phyloP scores from a whole-genome alignment of 2,113 vertebrate genomes.

The Limanda limanda region DNA sequence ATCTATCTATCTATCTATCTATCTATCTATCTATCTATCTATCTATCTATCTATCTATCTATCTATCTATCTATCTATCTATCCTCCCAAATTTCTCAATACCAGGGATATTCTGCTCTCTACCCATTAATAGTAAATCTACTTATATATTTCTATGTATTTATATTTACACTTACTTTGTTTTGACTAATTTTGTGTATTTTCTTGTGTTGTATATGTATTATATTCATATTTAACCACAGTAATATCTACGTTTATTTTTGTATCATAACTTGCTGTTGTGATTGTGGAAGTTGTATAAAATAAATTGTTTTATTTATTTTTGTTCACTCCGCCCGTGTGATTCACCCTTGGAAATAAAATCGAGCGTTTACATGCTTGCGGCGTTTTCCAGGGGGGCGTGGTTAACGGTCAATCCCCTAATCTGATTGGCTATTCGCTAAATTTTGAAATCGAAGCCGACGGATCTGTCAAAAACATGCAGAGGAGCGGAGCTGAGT shows the following conservation, averaged over 20 bases:
- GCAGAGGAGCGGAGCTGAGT: neutral
- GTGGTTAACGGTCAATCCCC: neutral
- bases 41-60: too few species aligned
- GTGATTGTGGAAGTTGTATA: neutral
- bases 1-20: too few species aligned
- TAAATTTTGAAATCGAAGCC: conserved; percentile 70
- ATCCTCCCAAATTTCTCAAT: too few species aligned
- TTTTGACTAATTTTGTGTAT: too few species aligned
- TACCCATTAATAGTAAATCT: too few species aligned
- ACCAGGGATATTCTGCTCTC: too few species aligned
- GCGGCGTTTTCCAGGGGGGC: neutral
- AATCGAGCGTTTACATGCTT: neutral
- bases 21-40: too few species aligned
- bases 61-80: too few species aligned
- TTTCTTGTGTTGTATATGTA: neutral
- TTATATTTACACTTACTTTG: too few species aligned
- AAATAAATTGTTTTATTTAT: neutral
- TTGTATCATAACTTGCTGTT: neutral
- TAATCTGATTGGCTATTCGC: conserved; percentile 66
- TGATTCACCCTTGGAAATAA: fast-evolving
- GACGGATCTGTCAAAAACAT: conserved; percentile 64
- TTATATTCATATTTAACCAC: neutral
- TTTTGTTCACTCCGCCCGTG: conserved; percentile 34
- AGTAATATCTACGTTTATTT: neutral
- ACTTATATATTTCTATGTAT: too few species aligned